Evolutionary conservation across 2,113 vertebrate species (phyloP).

Genomic region (Vulpes ferrilata): DNA sequence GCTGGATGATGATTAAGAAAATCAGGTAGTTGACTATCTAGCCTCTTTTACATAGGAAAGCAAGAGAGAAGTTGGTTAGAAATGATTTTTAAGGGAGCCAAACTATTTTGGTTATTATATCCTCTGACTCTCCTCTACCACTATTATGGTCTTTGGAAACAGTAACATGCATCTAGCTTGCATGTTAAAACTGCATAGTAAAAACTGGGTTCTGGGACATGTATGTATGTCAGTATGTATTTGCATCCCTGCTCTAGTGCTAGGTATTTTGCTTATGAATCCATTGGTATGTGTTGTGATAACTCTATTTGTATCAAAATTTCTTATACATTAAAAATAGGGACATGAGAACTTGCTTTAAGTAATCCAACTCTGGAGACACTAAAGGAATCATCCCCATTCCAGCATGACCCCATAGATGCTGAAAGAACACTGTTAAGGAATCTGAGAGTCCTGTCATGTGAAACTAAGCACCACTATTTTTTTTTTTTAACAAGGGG

Average conservation of each 20-base stretch:
- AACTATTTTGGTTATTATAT: neutral
- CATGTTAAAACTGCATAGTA: neutral
- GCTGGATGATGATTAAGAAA: neutral
- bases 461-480: neutral
- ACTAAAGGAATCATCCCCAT: neutral
- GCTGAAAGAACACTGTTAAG: neutral
- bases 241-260: neutral
- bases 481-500: conserved; percentile 16
- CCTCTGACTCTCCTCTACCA: neutral
- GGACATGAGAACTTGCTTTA: neutral
- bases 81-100: conserved; percentile 34
- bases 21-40: neutral
- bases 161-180: neutral
- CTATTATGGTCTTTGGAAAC: neutral
- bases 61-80: neutral
- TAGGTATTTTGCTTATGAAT: neutral
- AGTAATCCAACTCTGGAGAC: neutral
- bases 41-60: neutral
- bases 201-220: neutral
- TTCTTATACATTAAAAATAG: neutral
- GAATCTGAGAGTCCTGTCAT: neutral
- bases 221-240: neutral
- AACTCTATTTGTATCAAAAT: neutral
- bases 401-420: neutral
- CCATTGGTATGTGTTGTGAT: neutral